phyloP scores from a whole-genome alignment of 2,113 vertebrate genomes.

The Takifugu bimaculatus region DNA sequence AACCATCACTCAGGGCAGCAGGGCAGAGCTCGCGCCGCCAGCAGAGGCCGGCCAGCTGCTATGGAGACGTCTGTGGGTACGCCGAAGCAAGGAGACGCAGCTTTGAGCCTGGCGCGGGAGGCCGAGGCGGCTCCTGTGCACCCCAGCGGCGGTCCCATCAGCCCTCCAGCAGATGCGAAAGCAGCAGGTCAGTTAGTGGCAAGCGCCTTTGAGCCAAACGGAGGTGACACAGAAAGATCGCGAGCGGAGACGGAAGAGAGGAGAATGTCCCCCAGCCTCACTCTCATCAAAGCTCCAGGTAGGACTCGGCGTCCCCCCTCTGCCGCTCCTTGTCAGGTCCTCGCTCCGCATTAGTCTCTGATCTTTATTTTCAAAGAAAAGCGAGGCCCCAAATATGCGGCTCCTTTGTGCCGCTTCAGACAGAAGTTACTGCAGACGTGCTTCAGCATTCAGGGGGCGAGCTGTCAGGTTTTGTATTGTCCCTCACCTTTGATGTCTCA shows the following conservation, averaged over 20 bases:
- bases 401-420: conserved; percentile 27
- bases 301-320: conserved; percentile 37
- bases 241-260: conserved; percentile 10
- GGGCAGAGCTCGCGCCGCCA: conserved; percentile 21
- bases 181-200: conserved; percentile 27
- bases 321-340: conserved; percentile 39
- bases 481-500: conserved; percentile 51
- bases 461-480: not conserved
- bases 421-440: conserved; percentile 21
- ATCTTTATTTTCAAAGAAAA: conserved; percentile 45
- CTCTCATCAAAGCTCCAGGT: conserved; percentile 71
- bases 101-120: conserved; percentile 35
- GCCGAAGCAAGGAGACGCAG: conserved; percentile 54
- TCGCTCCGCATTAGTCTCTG: conserved; percentile 39
- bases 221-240: conserved; percentile 14
- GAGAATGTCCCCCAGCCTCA: conserved; percentile 49
- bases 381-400: conserved; percentile 41
- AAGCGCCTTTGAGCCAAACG: conserved; percentile 19
- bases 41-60: conserved; percentile 68
- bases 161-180: conserved; percentile 5
- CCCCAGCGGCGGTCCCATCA: conserved; percentile 25
- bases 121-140: conserved; percentile 27
- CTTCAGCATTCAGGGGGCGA: conserved; percentile 2
- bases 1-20: conserved; percentile 21
- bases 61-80: conserved; percentile 52